phyloP scores from a whole-genome alignment of 2,797 vertebrate species.

The Ctenopoma multispine region DNA sequence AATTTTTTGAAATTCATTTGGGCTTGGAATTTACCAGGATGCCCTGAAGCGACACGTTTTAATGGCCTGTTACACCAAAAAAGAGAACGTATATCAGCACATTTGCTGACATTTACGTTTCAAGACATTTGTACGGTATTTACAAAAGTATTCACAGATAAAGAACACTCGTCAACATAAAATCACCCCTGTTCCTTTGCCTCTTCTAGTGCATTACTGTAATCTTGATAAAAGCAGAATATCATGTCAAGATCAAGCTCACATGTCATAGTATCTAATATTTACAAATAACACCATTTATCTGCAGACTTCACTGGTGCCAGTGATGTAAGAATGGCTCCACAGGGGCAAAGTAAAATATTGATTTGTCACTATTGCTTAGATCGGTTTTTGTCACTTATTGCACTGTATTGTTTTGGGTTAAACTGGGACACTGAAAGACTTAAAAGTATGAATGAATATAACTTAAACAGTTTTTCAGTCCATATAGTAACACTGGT shows the following conservation, averaged over 20 bases:
- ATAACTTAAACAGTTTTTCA: not conserved
- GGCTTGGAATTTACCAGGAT: constrained; percentile 33
- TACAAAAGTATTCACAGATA: constrained; percentile 20
- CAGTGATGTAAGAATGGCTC: not conserved
- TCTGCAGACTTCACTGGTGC: not conserved
- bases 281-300: constrained; percentile 11
- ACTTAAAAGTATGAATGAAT: not conserved
- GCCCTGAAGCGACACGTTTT: constrained; percentile 33
- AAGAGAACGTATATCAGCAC: constrained; percentile 25
- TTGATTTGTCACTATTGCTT: not conserved
- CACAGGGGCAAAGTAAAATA: not conserved
- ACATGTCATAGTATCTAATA: constrained; percentile 9
- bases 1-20: not conserved
- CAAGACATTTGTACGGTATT: constrained; percentile 33
- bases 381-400: not conserved
- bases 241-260: constrained; percentile 11
- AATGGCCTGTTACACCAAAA: constrained; percentile 35
- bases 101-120: constrained; percentile 53
- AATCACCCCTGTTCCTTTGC: constrained; percentile 6
- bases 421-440: not conserved
- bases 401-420: not conserved
- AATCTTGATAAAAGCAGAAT: constrained; percentile 20
- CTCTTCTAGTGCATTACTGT: constrained; percentile 9
- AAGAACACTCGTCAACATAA: constrained; percentile 25
- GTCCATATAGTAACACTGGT: not conserved